Percentiles rank a stretch among this genome's conserved stretches.
Evolutionary conservation across 2,888 invertebrate genomes (phyloP).

Genomic region (Cryptus viduatorius): DNA sequence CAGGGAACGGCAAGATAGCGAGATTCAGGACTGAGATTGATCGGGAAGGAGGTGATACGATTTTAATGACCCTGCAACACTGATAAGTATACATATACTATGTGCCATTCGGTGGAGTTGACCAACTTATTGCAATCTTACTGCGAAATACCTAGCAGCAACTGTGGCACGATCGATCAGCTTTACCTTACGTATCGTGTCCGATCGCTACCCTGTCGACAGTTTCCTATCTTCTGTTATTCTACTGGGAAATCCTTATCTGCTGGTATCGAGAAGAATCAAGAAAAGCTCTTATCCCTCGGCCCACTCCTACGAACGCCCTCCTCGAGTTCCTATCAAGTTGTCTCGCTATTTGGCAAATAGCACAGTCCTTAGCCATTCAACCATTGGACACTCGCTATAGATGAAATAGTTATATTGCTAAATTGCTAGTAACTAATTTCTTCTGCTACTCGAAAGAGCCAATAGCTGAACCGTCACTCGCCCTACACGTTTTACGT

Average conservation of each 20-base stretch:
- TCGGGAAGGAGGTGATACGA: constrained; percentile 36
- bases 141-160: not conserved
- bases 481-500: not conserved
- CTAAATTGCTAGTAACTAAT: not conserved
- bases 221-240: constrained; percentile 16
- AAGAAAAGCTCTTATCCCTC: not conserved
- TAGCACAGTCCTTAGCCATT: not conserved
- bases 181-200: not conserved
- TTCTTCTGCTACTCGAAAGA: not conserved
- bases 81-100: not conserved
- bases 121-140: not conserved
- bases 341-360: not conserved
- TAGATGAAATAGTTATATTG: not conserved
- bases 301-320: not conserved
- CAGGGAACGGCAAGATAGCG: not conserved
- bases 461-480: not conserved
- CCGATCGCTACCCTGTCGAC: not conserved
- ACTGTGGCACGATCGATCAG: not conserved
- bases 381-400: not conserved
- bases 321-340: not conserved
- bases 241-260: not conserved
- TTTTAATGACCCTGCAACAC: constrained; percentile 30
- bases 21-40: constrained; percentile 44
- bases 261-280: not conserved
- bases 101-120: constrained; percentile 2